Evolutionary conservation across 2,797 vertebrate species (phyloP), one percentile per base, ranked within the genome.

Genomic region (Semaprochilodus insignis): DNA sequence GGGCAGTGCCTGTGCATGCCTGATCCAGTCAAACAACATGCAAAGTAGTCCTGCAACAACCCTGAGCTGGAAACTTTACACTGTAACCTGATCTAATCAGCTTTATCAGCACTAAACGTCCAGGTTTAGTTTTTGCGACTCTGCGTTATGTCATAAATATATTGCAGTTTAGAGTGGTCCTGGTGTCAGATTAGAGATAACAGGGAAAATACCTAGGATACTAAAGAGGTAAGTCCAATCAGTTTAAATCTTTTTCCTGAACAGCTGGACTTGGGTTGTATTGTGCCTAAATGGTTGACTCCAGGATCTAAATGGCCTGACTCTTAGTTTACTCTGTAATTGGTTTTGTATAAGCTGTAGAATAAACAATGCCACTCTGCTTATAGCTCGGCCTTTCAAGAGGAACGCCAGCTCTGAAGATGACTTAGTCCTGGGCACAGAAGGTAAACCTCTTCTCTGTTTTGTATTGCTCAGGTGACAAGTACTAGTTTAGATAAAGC

Each of bases 21-120:
- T 60, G 77, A 78, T 66, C 48, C 71, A 92, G 88, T 91, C 91
- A 92, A 91, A 91, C 83, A 44, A 82, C 74, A 93, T 93, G 92
- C 90, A 93, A 92, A 93, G 85, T 48, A 60, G 80, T 80, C 73
- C 71, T 80, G 70, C 85, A 80, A 81, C 63, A 83, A 72, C 87
- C 87, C 85, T 85, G 81, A 69, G 36, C 84, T 85, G 15, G 77
- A 85, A 83, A 70, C 83, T 77, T 74, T 73, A 65, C 82, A 77
- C 36, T 71, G 74, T 48, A 78, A 67, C 60, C 60, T 14, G 79
- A 69, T 51, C 80, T 74, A 16, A 57, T 83, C 44, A 13, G 19
- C 63, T 23, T 25, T 77, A 77, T 63, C 75, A 51, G 69, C 55
- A 23, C 40, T 73, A 67, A 80, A 72, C 55, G 48, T 23, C 66